Base-by-base conservation (phyloP, 1,140 invertebrate species). In the Olivierus martensii region DNA sequence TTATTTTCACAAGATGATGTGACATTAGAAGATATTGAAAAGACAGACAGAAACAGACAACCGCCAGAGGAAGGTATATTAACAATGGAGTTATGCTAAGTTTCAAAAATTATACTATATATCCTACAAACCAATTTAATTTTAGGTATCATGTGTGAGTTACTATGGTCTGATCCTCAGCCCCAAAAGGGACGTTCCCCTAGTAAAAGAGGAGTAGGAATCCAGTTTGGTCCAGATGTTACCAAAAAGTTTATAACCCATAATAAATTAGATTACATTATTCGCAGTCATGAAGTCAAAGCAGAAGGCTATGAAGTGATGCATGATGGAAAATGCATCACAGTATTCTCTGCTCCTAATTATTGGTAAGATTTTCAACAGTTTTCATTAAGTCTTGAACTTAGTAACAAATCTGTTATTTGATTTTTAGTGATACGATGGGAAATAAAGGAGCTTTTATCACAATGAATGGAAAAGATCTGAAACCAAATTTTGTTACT, bases 111-210 rank as follows among this genome's bases (percentile, higher is more conserved):
- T n/a, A n/a, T n/a, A n/a, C n/a, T n/a, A n/a, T n/a, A n/a, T 51
- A 19, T 10, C 19, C 38, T 39, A 39, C 17, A 39, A 39, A 39
- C 17, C 38, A 3, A 21, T 61, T 58, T 52, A 51, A 57, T 58
- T 59, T n/a, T 57, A 75, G 75, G 84, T 57, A 71, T 88, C 38
- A 99, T 99, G 94, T 98, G 92, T 67, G 94, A 98, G 67, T 71
- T 99, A 46, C 72, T 98, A 9, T 98, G 95, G 95, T 96, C 91
- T 1, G 96, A 99, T 75, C 96, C 96, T 0, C 93, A 97, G 67
- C 80, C 82, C 9, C 80, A 83, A 67, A 63, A 66, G 44, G 96
- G 95, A 0, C 72, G 88, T 37, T 79, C 87, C 1, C 84, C 89
- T 0, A 96, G 91, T 58, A 98, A 97, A 71, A 79, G 96, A 54